phyloP scores from a whole-genome alignment of 2,888 invertebrate species.

The Tridacna crocea region DNA sequence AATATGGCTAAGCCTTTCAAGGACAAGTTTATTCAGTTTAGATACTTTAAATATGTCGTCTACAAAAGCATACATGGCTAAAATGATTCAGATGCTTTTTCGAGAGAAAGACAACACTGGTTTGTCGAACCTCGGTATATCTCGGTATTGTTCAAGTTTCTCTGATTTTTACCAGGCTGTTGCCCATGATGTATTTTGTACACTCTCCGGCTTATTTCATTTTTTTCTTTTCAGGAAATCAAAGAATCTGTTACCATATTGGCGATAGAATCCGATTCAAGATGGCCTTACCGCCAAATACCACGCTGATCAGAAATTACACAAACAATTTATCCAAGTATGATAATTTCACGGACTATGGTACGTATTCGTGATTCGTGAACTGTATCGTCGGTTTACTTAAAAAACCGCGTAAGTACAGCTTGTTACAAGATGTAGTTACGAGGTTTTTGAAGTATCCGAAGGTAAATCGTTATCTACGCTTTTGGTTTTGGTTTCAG shows the following conservation, averaged over 20 bases:
- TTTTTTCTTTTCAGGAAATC: neutral
- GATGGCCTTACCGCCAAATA: neutral
- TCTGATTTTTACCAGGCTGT: neutral
- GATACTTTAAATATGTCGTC: neutral
- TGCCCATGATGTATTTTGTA: neutral
- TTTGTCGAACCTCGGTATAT: no score
- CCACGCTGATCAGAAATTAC: neutral
- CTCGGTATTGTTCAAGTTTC: neutral
- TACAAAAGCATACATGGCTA: no score
- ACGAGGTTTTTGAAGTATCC: no score
- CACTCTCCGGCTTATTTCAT: neutral
- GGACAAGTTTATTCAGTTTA: no score
- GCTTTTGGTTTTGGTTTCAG: neutral
- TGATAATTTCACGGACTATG: constrained; percentile 6
- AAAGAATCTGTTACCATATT: neutral
- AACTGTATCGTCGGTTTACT: no score
- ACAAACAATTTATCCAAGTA: neutral
- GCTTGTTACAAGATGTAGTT: no score
- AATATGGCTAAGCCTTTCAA: no score
- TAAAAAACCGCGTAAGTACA: no score
- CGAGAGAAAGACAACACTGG: no score
- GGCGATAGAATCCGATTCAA: neutral
- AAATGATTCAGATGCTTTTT: no score
- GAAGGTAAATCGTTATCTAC: neutral
- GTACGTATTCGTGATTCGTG: neutral